Evolutionary conservation across 2,113 vertebrate species (phyloP).

Genomic region (Tragelaphus imberbis): DNA sequence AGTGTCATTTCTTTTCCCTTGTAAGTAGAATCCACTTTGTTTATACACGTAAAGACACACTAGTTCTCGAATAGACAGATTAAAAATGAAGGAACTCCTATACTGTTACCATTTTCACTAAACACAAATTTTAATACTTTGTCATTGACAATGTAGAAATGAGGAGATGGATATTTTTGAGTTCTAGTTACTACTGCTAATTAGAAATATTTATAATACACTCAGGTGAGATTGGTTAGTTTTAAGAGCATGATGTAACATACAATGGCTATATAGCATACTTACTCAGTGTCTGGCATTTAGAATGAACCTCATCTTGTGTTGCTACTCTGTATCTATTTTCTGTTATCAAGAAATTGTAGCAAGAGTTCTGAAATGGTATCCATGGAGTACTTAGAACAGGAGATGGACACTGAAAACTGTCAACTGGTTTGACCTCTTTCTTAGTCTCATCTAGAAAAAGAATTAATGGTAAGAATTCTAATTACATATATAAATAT

Average conservation of each 20-base stretch:
- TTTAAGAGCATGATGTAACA: background rate
- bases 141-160: background rate
- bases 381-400: conserved; percentile 91
- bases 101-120: background rate
- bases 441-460: conserved; percentile 79
- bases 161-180: background rate
- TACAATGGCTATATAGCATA: background rate
- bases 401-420: conserved; percentile 88
- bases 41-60: background rate
- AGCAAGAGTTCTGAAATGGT: conserved; percentile 92
- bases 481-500: conserved; percentile 24
- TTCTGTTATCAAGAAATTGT: conserved; percentile 86
- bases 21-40: background rate
- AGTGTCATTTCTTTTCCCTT: background rate
- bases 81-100: background rate
- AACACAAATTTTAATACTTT: background rate
- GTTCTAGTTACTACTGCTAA: background rate
- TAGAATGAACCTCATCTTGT: conserved; percentile 71
- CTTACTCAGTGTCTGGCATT: conserved; percentile 88
- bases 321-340: conserved; percentile 79
- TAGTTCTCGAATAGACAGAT: background rate
- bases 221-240: background rate
- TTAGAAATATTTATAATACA: background rate
- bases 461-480: conserved; percentile 37
- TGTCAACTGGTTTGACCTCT: conserved; percentile 66